A percentile compares a stretch with the other conserved stretches of the same genome.
phyloP scores from a whole-genome alignment of 2,797 vertebrate species.

The Gallirallus australis region DNA sequence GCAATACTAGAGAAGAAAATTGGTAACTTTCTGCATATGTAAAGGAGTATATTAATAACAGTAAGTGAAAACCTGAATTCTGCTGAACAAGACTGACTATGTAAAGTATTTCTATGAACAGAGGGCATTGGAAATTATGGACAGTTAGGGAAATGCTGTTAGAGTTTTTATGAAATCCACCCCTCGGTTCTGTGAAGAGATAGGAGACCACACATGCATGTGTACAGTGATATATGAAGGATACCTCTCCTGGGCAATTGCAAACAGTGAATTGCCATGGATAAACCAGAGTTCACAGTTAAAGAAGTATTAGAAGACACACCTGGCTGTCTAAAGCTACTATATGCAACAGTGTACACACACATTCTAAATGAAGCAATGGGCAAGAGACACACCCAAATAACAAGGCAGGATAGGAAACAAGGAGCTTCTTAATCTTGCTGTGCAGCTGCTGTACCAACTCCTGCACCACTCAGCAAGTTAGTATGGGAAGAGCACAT shows the following conservation, averaged over 20 bases:
- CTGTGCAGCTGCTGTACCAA: background rate
- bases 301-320: background rate
- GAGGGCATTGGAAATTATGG: background rate
- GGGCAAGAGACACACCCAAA: background rate
- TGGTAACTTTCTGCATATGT: background rate
- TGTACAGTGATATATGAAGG: background rate
- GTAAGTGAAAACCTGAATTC: background rate
- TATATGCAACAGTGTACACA: background rate
- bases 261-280: background rate
- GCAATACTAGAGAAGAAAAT: background rate
- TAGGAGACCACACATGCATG: background rate
- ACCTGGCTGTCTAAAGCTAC: background rate
- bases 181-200: background rate
- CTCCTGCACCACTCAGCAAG: background rate
- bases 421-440: background rate
- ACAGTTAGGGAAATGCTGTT: background rate
- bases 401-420: background rate
- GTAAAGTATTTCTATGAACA: background rate
- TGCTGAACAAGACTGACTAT: background rate
- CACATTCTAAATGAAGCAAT: background rate
- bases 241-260: background rate
- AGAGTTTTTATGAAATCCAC: background rate
- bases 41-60: background rate
- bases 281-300: background rate
- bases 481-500: background rate